phyloP scores from a whole-genome alignment of 1,140 invertebrate genomes.

The Trichonephila clavipes region DNA sequence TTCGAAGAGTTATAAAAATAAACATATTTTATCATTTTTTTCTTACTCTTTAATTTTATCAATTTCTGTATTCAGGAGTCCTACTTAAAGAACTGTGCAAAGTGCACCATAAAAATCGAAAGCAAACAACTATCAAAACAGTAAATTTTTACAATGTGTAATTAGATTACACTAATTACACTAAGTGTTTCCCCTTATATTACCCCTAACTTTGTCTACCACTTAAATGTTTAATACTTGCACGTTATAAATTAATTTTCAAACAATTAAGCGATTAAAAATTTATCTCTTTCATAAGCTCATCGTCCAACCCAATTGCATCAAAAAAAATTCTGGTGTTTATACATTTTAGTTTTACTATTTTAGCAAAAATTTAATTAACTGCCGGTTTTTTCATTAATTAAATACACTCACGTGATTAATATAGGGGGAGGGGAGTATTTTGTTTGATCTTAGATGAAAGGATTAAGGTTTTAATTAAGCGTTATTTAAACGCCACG shows the following conservation, averaged over 20 bases:
- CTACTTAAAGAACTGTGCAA: background rate
- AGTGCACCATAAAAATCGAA: background rate
- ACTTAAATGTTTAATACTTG: conserved; percentile 38
- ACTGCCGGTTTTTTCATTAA: conserved; percentile 69
- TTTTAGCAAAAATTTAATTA: conserved; percentile 70
- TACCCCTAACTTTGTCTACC: conserved; percentile 16
- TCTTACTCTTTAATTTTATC: background rate
- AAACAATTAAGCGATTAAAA: conserved; percentile 65
- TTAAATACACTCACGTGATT: conserved; percentile 68
- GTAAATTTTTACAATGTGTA: conserved; percentile 39
- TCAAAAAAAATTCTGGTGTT: conserved; percentile 43
- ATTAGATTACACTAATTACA: conserved; percentile 48
- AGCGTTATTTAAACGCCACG: conserved; percentile 61
- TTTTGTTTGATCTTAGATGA: conserved; percentile 72
- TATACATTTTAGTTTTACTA: conserved; percentile 60
- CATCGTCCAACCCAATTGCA: background rate
- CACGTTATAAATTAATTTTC: conserved; percentile 47
- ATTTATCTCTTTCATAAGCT: conserved; percentile 42
- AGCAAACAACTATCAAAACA: background rate
- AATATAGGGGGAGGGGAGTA: conserved; percentile 53
- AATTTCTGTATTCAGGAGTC: background rate
- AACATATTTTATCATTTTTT: background rate
- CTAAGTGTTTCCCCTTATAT: conserved; percentile 40
- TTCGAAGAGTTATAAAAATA: background rate
- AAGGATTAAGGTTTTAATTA: conserved; percentile 73